A percentile compares a stretch with the other conserved stretches of the same genome.
These are phyloP conservation scores for Conistra vaccinii DNA, from an alignment of 2,888 invertebrate species.

Conservation along the genomic window DNA sequence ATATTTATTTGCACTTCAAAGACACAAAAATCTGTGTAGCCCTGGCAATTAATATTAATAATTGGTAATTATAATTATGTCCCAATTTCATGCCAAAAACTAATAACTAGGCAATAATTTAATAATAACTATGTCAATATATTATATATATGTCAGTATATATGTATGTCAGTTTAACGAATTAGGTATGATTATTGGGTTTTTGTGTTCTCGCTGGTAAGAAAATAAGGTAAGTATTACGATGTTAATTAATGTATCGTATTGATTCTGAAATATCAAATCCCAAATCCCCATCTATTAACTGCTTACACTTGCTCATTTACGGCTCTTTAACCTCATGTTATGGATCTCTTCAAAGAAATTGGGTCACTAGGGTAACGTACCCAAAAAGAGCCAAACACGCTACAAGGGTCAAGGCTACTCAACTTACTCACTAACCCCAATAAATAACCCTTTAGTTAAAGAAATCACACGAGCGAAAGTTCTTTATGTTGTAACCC, in stretches of 20 bases:
- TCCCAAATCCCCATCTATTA: background rate
- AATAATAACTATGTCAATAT: too few species aligned
- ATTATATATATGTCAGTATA: too few species aligned
- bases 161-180: too few species aligned
- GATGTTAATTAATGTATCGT: background rate
- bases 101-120: too few species aligned
- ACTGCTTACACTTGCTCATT: constrained; percentile 1
- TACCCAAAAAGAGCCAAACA: constrained; percentile 5
- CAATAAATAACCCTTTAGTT: constrained; percentile 21
- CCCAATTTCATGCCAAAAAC: too few species aligned
- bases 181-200: background rate
- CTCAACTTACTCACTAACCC: constrained; percentile 1
- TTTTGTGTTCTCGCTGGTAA: background rate
- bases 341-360: constrained; percentile 22
- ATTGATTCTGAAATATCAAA: constrained; percentile 1
- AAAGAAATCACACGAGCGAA: constrained; percentile 23
- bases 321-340: background rate
- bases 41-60: too few species aligned
- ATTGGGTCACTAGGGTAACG: constrained; percentile 24
- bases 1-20: too few species aligned
- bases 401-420: constrained; percentile 17
- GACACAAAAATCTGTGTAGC: too few species aligned
- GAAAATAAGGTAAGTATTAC: background rate
- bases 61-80: too few species aligned
- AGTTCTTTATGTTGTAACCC: constrained; percentile 1